phyloP scores from a whole-genome alignment of 2,113 vertebrate genomes.

The Boulengeromyrus knoepffleri region DNA sequence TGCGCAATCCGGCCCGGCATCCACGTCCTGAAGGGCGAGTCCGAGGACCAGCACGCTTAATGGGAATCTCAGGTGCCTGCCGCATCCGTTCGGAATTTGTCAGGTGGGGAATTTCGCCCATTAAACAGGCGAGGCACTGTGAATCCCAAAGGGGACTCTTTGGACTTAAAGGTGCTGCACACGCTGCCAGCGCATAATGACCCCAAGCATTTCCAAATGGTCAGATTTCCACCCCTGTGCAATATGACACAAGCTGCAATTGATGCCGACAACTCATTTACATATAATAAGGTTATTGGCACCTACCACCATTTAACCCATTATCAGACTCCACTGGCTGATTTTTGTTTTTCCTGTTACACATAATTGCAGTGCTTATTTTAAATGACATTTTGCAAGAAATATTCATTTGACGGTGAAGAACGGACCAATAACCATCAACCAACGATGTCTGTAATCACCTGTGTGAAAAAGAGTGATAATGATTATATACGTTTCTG shows the following conservation, averaged over 20 bases:
- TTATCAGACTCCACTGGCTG: background rate
- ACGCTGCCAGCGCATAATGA: background rate
- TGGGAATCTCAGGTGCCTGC: background rate
- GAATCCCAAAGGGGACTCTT: background rate
- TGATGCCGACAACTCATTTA: background rate
- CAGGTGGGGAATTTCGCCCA: background rate
- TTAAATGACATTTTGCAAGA: background rate
- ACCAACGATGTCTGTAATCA: background rate
- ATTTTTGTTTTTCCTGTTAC: background rate
- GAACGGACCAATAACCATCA: background rate
- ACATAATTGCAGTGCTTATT: background rate
- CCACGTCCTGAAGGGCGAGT: background rate
- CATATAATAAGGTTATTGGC: slow-evolving; percentile 1
- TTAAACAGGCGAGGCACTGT: background rate
- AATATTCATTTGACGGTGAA: background rate
- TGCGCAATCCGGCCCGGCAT: background rate
- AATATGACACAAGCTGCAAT: background rate
- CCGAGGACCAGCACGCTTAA: background rate
- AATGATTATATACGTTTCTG: background rate
- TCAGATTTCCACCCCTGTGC: background rate
- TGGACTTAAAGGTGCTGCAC: background rate
- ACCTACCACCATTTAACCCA: background rate
- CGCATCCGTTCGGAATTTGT: background rate
- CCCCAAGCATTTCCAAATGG: background rate
- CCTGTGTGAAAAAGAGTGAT: background rate